Evolutionary conservation across 2,797 vertebrate genomes (phyloP).

Genomic region (Lacerta viridis): DNA sequence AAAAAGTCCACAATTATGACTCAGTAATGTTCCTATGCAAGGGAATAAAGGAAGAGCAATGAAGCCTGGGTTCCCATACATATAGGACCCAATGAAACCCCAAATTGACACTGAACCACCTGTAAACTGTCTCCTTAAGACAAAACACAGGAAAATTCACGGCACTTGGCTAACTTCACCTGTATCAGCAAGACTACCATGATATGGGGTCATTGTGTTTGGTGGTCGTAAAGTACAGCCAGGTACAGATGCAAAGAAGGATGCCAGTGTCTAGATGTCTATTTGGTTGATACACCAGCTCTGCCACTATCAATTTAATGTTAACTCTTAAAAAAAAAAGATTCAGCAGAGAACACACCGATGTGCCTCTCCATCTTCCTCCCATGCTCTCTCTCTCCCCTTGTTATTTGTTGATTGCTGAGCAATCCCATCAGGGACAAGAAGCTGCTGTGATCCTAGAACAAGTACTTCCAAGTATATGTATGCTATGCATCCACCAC

Average conservation of each 20-base stretch:
- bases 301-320: not conserved
- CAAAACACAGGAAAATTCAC: not conserved
- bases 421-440: slow-evolving; percentile 38
- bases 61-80: too few species aligned
- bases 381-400: not conserved
- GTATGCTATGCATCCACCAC: slow-evolving; percentile 56
- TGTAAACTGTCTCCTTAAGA: not conserved
- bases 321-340: not conserved
- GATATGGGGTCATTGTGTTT: not conserved
- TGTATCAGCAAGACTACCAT: not conserved
- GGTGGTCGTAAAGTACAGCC: not conserved
- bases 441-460: slow-evolving; percentile 62
- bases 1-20: too few species aligned
- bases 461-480: slow-evolving; percentile 62
- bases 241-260: not conserved
- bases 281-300: not conserved
- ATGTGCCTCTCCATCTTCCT: not conserved
- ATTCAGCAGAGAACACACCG: not conserved
- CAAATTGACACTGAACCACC: too few species aligned
- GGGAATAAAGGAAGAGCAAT: too few species aligned
- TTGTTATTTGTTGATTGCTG: not conserved
- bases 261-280: not conserved
- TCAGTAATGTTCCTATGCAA: too few species aligned
- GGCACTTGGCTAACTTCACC: not conserved
- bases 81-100: too few species aligned